A percentile compares a stretch with the other conserved stretches of the same genome.
phyloP scores from a whole-genome alignment of 2,797 vertebrate genomes.

The Rachycentron canadum region DNA sequence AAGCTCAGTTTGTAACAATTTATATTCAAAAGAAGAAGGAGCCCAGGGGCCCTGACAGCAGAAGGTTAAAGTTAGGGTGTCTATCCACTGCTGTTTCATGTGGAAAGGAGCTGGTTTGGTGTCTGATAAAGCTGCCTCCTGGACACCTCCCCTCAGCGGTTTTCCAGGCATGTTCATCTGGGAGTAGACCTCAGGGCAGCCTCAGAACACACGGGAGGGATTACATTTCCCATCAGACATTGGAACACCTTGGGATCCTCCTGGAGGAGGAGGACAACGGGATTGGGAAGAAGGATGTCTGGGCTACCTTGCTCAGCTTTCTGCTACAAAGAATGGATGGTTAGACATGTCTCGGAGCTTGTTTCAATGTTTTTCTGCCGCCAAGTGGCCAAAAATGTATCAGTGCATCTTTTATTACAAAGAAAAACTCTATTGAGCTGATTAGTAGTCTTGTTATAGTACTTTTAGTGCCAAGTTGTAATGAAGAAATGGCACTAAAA shows the following conservation, averaged over 20 bases:
- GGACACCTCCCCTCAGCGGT: constrained; percentile 2
- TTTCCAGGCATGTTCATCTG: constrained; percentile 26
- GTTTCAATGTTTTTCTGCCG: background rate
- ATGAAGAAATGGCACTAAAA: background rate
- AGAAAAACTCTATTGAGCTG: background rate
- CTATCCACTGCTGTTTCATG: background rate
- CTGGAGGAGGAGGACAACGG: constrained; percentile 13
- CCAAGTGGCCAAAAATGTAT: background rate
- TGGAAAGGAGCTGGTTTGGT: background rate
- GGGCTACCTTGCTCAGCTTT: background rate
- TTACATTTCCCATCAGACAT: constrained; percentile 30
- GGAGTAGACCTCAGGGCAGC: constrained; percentile 23
- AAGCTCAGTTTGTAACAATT: background rate
- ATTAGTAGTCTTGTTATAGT: background rate
- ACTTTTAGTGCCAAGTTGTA: background rate
- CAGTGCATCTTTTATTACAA: background rate
- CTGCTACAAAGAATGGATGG: background rate
- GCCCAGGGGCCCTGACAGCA: background rate
- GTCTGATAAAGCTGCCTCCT: constrained; percentile 22
- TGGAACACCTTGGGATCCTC: constrained; percentile 4
- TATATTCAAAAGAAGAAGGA: background rate
- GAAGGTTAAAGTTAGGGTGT: too few species aligned
- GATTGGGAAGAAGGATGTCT: background rate
- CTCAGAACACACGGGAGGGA: constrained; percentile 30
- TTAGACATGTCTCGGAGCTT: background rate